These are phyloP conservation scores for Chondrilla cf. caribensis DNA, from an alignment of 37 sponge, comb jelly and placozoan genomes.

Conservation along the genomic window DNA sequence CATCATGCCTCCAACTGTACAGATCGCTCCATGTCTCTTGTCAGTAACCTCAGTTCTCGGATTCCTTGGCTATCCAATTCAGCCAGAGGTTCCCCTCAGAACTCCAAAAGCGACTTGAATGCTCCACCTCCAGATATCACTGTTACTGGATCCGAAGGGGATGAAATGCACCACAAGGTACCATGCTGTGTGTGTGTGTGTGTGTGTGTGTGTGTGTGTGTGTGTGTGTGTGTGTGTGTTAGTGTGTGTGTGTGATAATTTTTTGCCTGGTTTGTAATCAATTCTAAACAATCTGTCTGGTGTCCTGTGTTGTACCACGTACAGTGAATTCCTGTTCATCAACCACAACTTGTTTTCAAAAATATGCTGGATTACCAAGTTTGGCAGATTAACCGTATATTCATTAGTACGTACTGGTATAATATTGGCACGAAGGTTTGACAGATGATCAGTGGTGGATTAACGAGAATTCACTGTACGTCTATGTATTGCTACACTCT, in stretches of 20 bases:
- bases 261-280: background rate
- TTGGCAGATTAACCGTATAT: no score
- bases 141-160: background rate
- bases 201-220: no score
- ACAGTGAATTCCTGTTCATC: no score
- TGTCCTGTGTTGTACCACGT: background rate
- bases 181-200: background rate
- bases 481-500: no score
- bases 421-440: no score
- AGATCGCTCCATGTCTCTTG: conserved; percentile 6
- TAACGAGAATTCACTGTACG: no score
- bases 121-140: background rate
- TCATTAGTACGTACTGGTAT: no score
- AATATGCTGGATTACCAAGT: no score
- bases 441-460: no score
- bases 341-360: no score
- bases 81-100: background rate
- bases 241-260: conserved; percentile 7
- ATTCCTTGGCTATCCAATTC: background rate
- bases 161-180: background rate
- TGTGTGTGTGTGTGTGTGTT: background rate
- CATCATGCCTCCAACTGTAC: no score
- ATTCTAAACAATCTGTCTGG: background rate
- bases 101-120: background rate
- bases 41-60: background rate